Base-by-base conservation (phyloP, 1,140 invertebrate species). In the Drosophila prosaltans region DNA sequence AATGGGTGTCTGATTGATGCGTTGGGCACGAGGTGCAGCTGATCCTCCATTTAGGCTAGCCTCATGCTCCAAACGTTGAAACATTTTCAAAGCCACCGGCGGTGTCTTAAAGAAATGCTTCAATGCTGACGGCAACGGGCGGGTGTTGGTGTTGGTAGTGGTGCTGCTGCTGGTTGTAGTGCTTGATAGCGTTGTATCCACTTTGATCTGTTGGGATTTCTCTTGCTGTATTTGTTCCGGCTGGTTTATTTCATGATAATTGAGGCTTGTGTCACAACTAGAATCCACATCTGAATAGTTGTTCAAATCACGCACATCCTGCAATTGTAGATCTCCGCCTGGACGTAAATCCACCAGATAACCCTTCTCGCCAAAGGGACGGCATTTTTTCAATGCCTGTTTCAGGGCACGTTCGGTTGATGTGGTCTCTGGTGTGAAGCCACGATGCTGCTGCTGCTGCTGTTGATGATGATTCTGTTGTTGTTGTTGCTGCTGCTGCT, bases 241-340 rank as follows among this genome's bases (percentile, higher is more conserved):
- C 7, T 51, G 21, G 21, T 51, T 92, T 0, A 82, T 74, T 39
- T 92, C 91, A 11, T 82, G 84, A 57, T 92, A 92, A 45, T 92
- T 92, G 1, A 92, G 48, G 54, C 91, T 92, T 0, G 88, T 92
- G 51, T 92, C 91, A 62, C 91, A 92, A 54, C 91, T 92, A 7
- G 91, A 92, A 61, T 92, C 91, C 48, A 92, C 90, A 63, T 92
- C 91, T 5, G 91, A 92, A 40, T 91, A 92, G 61, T 88, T 91
- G n/a, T 92, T 91, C 8, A 92, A 32, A 41, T 92, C 91, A 0
- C 82, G 81, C 0, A 92, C 91, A 80, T 92, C 88, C 57, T 91
- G 79, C 24, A 92, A 59, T 57, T 88, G 80, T 26, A 92, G 60
- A 11, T 89, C 81, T 0, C 72, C 91, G 16, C 88, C 86, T 0